Percentiles rank a stretch among this genome's conserved stretches.
These are phyloP conservation scores for Homalodisca vitripennis DNA, from an alignment of 1,140 invertebrate genomes.

Conservation along the genomic window DNA sequence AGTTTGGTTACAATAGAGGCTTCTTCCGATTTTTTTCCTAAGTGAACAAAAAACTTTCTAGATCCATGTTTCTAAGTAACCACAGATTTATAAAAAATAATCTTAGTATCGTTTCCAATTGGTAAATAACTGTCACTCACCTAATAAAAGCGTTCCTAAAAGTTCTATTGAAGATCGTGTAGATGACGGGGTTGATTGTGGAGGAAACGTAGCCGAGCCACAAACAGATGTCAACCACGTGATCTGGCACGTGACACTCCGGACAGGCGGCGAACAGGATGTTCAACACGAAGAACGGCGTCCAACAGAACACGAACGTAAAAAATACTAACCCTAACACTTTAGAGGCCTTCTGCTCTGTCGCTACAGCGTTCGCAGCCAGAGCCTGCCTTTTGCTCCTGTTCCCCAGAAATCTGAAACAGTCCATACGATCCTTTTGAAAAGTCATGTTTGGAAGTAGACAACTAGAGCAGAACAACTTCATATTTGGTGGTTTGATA, in stretches of 20 bases:
- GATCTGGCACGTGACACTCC: conserved; percentile 63
- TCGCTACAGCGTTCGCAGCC: conserved; percentile 74
- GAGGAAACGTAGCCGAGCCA: conserved; percentile 90
- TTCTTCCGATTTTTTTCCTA: too few species aligned
- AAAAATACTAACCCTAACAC: conserved; percentile 84
- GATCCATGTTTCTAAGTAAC: too few species aligned
- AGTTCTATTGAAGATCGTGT: conserved; percentile 86
- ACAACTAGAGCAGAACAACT: too few species aligned
- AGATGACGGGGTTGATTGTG: conserved; percentile 82
- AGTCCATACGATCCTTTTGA: too few species aligned
- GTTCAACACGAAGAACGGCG: conserved; percentile 86
- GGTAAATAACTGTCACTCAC: too few species aligned
- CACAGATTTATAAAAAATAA: too few species aligned
- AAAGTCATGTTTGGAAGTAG: too few species aligned
- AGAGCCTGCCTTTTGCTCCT: conserved; percentile 54
- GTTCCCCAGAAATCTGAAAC: conserved; percentile 41
- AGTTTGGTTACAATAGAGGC: too few species aligned
- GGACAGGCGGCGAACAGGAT: conserved; percentile 73
- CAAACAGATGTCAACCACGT: conserved; percentile 72
- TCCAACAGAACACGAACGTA: conserved; percentile 88
- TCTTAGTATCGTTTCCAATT: too few species aligned
- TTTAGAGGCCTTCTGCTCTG: conserved; percentile 81
- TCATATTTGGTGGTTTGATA: too few species aligned
- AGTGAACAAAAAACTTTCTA: too few species aligned
- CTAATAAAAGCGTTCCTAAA: conserved; percentile 82